Evolutionary conservation across 1,140 invertebrate species (phyloP).

Genomic region (Hirudo medicinalis): DNA sequence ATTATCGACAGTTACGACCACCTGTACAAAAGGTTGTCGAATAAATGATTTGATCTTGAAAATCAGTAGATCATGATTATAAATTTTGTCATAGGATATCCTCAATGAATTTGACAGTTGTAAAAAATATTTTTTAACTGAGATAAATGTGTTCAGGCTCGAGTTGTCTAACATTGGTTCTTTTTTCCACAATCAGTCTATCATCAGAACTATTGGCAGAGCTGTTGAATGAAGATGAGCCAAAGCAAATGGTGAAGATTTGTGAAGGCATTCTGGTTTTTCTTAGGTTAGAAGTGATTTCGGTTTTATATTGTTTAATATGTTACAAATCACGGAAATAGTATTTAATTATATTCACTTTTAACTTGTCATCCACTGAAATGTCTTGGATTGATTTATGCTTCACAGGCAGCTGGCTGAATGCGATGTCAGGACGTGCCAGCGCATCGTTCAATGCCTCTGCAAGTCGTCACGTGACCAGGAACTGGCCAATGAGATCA

Average conservation of each 20-base stretch:
- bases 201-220: constrained; percentile 37
- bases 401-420: constrained; percentile 8
- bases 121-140: too few relatives aligned
- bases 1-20: constrained; percentile 38
- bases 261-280: constrained; percentile 41
- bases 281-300: constrained; percentile 29
- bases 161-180: too few relatives aligned
- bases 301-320: too few relatives aligned
- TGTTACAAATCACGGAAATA: too few relatives aligned
- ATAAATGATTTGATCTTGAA: background rate
- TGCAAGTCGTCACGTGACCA: constrained; percentile 38
- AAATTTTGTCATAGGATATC: too few relatives aligned
- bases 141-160: too few relatives aligned
- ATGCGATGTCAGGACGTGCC: constrained; percentile 33
- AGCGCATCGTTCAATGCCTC: constrained; percentile 40
- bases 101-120: too few relatives aligned
- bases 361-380: too few relatives aligned
- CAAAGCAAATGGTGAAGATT: constrained; percentile 34
- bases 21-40: constrained; percentile 34
- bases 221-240: constrained; percentile 35
- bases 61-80: too few relatives aligned
- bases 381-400: too few relatives aligned
- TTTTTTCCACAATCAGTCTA: constrained; percentile 28
- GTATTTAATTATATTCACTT: too few relatives aligned
- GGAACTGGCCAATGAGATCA: constrained; percentile 38